Conservation (phyloP, 2,113 vertebrate species). For the Bufo bufo region DNA sequence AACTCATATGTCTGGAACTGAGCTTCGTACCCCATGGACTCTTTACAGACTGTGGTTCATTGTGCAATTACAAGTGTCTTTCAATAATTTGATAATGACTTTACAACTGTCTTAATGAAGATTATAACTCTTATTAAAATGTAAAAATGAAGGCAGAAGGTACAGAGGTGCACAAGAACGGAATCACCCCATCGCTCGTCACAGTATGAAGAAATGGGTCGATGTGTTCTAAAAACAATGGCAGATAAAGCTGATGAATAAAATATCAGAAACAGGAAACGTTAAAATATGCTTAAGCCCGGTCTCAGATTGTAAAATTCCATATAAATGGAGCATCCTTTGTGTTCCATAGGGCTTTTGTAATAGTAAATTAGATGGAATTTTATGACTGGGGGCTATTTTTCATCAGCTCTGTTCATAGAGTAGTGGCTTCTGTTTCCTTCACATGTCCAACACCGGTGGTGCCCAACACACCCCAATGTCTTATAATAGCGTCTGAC, state of each 20-base stretch:
- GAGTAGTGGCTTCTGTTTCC: no score
- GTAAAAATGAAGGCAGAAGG: not conserved
- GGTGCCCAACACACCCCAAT: no score
- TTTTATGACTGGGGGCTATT: no score
- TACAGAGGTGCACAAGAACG: not conserved
- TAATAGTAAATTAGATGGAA: no score
- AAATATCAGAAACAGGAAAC: not conserved
- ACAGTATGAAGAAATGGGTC: not conserved
- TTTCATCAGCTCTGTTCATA: no score
- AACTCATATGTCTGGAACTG: not conserved
- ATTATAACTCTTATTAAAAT: conserved; percentile 13
- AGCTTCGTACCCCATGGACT: not conserved
- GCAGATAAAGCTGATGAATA: not conserved
- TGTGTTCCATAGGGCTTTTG: no score
- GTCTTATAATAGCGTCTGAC: no score
- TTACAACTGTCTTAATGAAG: not conserved
- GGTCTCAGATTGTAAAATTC: no score
- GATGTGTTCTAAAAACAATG: no score
- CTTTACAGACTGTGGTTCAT: not conserved
- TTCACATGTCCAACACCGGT: no score
- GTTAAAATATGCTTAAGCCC: not conserved
- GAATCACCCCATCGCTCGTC: not conserved
- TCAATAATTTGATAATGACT: conserved; percentile 12
- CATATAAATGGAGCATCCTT: no score
- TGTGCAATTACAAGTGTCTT: conserved; percentile 16